Base-by-base conservation (phyloP, 2,797 vertebrate species). In the Mastacembelus armatus region DNA sequence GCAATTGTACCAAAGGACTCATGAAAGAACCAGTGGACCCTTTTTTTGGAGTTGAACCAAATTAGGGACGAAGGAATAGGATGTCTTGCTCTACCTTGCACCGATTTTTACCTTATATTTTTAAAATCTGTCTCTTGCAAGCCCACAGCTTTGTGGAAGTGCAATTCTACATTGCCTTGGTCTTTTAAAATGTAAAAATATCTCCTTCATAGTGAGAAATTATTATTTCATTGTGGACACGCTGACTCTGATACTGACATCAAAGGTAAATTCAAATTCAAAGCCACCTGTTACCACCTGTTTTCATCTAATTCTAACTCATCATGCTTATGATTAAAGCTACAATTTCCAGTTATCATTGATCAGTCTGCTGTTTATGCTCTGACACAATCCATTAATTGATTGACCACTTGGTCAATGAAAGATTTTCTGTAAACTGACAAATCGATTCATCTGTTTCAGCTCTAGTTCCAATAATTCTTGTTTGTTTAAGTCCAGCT, bases 191-290 rank as follows among this genome's bases (percentile, higher is more conserved):
- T n/a, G n/a, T n/a, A n/a, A n/a, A n/a, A n/a, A n/a, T n/a, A n/a
- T n/a, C n/a, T n/a, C n/a, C n/a, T n/a, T n/a, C n/a, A n/a, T n/a
- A n/a, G n/a, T n/a, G n/a, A n/a, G n/a, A n/a, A n/a, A n/a, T n/a
- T n/a, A n/a, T n/a, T n/a, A n/a, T n/a, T n/a, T n/a, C n/a, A n/a
- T n/a, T 63, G 47, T 30, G 39, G 29, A 50, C 64, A 22, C 50
- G 32, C 63, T 16, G n/a, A 42, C 27, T 66, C 38, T 59, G 21
- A 45, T 55, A 35, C 30, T 21, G 24, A 14, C 49, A n/a, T 32
- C n/a, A 47, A 44, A 42, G 32, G 27, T 29, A 19, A 19, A 62
- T 63, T 66, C 12, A 57, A 27, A 42, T 38, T 47, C 30, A 64
- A 43, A 52, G 45, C 36, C 32, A 35, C 11, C 21, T 67, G 47